Conservation (phyloP, 2,888 invertebrate species). For the Polymixis lichenea region DNA sequence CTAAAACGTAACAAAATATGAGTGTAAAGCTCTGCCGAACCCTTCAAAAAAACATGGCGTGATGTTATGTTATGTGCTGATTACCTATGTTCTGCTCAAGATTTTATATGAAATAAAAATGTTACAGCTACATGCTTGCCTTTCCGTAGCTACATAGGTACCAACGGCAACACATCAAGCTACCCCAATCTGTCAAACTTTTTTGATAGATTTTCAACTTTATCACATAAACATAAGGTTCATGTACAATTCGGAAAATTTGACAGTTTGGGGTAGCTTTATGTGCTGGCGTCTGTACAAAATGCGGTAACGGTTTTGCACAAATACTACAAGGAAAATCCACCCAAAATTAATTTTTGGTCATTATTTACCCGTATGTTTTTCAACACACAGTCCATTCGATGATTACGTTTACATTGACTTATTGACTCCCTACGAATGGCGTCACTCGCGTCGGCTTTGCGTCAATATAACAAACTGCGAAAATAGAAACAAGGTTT, state of each 20-base stretch:
- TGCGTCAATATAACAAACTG: slow-evolving; percentile 34
- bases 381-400: slow-evolving; percentile 26
- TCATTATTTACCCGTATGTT: slow-evolving; percentile 20
- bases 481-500: slow-evolving; percentile 51
- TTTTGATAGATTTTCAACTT: too few species aligned
- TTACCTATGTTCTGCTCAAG: too few species aligned
- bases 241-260: too few species aligned
- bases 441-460: slow-evolving; percentile 36
- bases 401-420: slow-evolving; percentile 23
- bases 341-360: background rate
- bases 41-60: too few species aligned
- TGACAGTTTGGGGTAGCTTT: too few species aligned
- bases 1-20: too few species aligned
- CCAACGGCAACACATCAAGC: too few species aligned
- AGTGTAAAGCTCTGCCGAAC: too few species aligned
- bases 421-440: slow-evolving; percentile 30
- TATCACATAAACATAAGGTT: too few species aligned
- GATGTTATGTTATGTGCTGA: too few species aligned
- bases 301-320: background rate
- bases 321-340: background rate
- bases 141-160: background rate
- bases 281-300: too few species aligned
- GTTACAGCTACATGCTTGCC: background rate
- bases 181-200: too few species aligned
- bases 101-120: background rate